Conservation (phyloP, 2,113 vertebrate genomes). For the Geothlypis trichas region DNA sequence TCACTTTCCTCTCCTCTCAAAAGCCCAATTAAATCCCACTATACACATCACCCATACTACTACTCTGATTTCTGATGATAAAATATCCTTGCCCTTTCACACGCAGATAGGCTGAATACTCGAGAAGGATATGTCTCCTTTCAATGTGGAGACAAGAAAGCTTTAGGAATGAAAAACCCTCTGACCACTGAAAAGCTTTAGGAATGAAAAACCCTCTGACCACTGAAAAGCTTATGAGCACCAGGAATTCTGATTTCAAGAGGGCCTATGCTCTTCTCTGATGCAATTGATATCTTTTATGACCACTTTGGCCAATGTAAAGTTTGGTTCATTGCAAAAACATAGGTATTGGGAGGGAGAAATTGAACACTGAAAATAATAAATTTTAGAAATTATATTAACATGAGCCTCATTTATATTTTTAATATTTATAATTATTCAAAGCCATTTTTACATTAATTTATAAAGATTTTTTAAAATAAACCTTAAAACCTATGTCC, state of each 20-base stretch:
- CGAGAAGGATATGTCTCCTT: neutral
- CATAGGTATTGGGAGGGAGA: neutral
- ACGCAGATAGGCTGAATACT: neutral
- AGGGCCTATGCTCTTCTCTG: neutral
- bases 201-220: neutral
- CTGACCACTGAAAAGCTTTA: neutral
- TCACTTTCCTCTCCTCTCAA: neutral
- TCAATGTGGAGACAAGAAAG: rapidly evolving
- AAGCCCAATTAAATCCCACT: neutral
- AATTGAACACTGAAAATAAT: neutral
- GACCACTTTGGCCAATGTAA: neutral
- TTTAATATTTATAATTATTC: neutral
- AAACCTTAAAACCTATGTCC: neutral
- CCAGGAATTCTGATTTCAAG: neutral
- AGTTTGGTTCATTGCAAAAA: neutral
- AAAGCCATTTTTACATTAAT: neutral
- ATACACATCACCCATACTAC: no score
- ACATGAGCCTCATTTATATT: neutral
- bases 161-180: neutral
- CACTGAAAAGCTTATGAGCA: neutral
- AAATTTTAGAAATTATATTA: neutral
- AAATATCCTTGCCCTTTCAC: neutral
- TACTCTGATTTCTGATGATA: neutral
- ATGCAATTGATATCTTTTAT: neutral
- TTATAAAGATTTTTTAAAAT: neutral